Evolutionary conservation across 2,797 vertebrate genomes (phyloP).

Genomic region (Cuculus canorus): DNA sequence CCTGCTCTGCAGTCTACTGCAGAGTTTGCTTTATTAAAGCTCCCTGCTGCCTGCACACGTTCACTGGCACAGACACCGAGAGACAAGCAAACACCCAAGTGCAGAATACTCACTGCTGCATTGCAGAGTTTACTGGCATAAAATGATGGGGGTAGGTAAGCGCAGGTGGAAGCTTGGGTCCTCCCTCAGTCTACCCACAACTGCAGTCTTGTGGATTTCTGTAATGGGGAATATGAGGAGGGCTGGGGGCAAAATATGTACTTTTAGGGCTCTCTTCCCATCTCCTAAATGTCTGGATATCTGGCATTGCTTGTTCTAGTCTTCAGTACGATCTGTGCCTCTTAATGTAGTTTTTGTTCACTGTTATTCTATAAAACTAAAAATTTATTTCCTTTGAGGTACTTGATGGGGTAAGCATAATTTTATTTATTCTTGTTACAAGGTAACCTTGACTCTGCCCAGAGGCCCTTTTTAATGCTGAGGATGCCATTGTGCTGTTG

Average conservation of each 20-base stretch:
- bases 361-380: not conserved
- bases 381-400: conserved; percentile 13
- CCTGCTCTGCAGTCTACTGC: conserved; percentile 67
- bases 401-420: not conserved
- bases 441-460: not conserved
- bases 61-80: conserved; percentile 59
- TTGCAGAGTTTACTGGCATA: conserved; percentile 68
- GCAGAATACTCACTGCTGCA: conserved; percentile 63
- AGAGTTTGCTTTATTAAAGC: conserved; percentile 68
- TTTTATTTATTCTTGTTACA: conserved; percentile 24
- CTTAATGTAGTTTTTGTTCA: not conserved
- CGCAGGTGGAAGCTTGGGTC: conserved; percentile 25
- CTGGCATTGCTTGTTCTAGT: not conserved
- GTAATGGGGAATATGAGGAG: not conserved
- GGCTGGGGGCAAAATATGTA: not conserved
- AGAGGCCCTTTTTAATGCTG: not conserved
- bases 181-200: not conserved
- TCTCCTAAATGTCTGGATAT: not conserved
- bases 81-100: conserved; percentile 56
- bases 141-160: conserved; percentile 28
- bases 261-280: not conserved
- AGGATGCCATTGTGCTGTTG: not conserved
- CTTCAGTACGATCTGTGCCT: not conserved
- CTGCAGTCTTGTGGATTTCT: conserved; percentile 1
- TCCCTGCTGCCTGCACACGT: conserved; percentile 64